These are phyloP conservation scores for Upupa epops DNA, from an alignment of 2,113 vertebrate species.

Conservation along the genomic window DNA sequence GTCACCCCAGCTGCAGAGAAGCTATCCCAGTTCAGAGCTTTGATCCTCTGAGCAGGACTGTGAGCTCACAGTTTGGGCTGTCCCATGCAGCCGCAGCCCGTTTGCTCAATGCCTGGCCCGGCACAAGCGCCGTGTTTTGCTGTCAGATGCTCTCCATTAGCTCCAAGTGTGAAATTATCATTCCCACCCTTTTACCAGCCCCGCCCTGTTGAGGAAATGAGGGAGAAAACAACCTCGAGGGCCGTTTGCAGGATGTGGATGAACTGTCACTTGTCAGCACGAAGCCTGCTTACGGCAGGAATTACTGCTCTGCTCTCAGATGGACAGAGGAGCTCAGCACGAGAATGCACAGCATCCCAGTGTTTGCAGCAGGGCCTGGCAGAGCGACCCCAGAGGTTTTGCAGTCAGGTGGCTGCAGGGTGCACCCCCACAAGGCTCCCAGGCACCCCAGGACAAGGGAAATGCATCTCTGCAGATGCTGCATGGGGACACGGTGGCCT, in stretches of 20 bases:
- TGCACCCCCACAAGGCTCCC: background rate
- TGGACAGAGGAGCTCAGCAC: accelerated
- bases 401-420: background rate
- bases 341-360: accelerated
- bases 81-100: slow-evolving; percentile 19
- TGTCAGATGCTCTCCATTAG: slow-evolving; percentile 57
- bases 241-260: background rate
- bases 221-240: slow-evolving; percentile 43
- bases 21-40: background rate
- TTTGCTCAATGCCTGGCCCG: background rate
- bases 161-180: slow-evolving; percentile 43
- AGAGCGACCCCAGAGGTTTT: background rate
- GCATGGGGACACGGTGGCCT: accelerated
- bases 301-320: background rate
- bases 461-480: accelerated
- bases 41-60: background rate
- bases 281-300: background rate
- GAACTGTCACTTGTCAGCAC: slow-evolving; percentile 45
- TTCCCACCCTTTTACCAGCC: slow-evolving; percentile 46
- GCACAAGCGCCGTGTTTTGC: slow-evolving; percentile 18
- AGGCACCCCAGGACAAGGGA: accelerated
- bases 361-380: background rate
- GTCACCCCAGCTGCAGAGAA: background rate
- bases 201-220: slow-evolving; percentile 53
- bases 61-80: background rate